Evolutionary conservation across 2,888 invertebrate genomes (phyloP), one percentile per base, ranked within the genome.

Genomic region (Slavum lentiscoides): DNA sequence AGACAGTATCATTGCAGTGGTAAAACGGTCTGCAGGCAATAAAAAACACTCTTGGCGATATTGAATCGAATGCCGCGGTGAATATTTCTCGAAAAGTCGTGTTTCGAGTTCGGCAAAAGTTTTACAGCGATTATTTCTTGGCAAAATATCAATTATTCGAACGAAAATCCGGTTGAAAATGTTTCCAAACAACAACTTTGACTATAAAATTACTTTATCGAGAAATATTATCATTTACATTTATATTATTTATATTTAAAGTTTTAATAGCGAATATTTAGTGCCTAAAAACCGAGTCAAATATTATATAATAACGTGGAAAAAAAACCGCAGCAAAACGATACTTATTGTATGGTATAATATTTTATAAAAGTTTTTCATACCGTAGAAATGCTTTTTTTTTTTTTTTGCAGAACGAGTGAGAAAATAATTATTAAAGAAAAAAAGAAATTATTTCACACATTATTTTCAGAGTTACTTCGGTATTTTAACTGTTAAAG

Each of bases 21-120:
- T 74, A 82, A 30, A 30, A 74, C 76, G 82, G 82, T 82, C 69
- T 76, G 75, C 75, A n/a, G 62, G 82, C 82, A 67, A 82, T 82
- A 82, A 82, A 82, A 82, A 82, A 82, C 82, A 82, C 82, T 82
- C 82, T 69, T 76, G 74, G 68, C 39, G 74, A 82, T 82, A 80
- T 80, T 80, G 77, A 80, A 80, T 80, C 77, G 64, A 80, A 80
- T 70, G 64, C 64, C 77, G 53, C 21, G 62, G 69, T 64, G 39
- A 70, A 80, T 80, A 80, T 76, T 69, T 39, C 64, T 53, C 70
- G 70, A 61, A 21, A 19, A 69, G 53, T 70, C 77, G 55, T 80
- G 77, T 80, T 80, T 64, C 70, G 53, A 64, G 61, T 69, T 80
- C 1, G 64, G 30, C 9, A 70, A 77, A 80, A 70, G 61, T 77